phyloP scores from a whole-genome alignment of 2,797 vertebrate species.

The Rhadinocentrus ornatus region DNA sequence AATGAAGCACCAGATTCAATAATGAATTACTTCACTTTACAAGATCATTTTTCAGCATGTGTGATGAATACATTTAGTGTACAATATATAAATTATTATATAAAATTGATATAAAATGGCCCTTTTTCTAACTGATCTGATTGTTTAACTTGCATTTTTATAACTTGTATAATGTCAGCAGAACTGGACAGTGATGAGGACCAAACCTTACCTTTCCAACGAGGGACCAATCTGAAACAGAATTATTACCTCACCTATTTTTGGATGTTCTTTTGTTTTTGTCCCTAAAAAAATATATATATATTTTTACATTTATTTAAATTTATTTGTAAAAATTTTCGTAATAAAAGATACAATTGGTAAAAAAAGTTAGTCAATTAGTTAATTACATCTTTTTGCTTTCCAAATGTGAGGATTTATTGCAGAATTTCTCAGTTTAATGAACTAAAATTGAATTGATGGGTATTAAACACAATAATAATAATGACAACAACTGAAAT shows the following conservation, averaged over 20 bases:
- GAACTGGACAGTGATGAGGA: constrained; percentile 19
- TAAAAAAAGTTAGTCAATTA: too few species aligned
- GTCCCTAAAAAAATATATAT: constrained; percentile 65
- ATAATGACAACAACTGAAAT: background rate
- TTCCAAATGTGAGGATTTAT: background rate
- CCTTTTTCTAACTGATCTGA: constrained; percentile 49
- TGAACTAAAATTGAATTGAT: background rate
- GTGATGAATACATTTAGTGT: constrained; percentile 66
- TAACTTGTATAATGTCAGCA: constrained; percentile 29
- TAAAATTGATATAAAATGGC: constrained; percentile 82
- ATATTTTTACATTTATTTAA: constrained; percentile 80
- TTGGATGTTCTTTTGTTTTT: constrained; percentile 33
- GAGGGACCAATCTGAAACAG: constrained; percentile 72
- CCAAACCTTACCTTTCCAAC: constrained; percentile 45
- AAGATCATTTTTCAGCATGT: constrained; percentile 28
- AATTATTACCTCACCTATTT: constrained; percentile 67
- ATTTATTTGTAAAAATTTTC: constrained; percentile 77
- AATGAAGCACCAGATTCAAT: constrained; percentile 42
- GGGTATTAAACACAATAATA: background rate
- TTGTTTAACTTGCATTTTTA: constrained; percentile 31
- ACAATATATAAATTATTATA: constrained; percentile 82
- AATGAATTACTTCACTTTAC: constrained; percentile 17
- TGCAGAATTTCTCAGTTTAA: background rate
- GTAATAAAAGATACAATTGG: constrained; percentile 75
- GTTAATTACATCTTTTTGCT: background rate